phyloP scores from a whole-genome alignment of 2,113 vertebrate species.

The Chionomys nivalis region DNA sequence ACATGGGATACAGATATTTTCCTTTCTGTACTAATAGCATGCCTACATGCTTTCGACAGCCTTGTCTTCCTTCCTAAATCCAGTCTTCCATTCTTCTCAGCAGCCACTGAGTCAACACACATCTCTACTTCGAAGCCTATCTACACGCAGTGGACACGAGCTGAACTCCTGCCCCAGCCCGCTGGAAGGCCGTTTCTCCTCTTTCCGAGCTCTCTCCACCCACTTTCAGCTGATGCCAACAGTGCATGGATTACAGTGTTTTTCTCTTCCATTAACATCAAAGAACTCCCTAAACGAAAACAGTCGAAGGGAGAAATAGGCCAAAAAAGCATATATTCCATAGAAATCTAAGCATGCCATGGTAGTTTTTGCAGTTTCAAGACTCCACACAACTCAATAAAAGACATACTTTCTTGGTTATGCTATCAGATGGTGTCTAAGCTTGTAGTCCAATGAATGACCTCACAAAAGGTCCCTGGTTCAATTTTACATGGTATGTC shows the following conservation, averaged over 20 bases:
- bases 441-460: neutral
- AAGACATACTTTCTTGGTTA: neutral
- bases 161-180: neutral
- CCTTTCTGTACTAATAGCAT: neutral
- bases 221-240: neutral
- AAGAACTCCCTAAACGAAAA: neutral
- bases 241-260: neutral
- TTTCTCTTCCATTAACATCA: neutral
- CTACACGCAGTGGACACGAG: neutral
- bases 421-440: neutral
- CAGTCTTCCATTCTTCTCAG: neutral
- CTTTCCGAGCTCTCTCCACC: neutral
- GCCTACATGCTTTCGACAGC: neutral
- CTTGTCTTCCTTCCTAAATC: neutral
- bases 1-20: neutral
- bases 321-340: neutral
- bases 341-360: neutral
- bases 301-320: neutral
- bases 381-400: neutral
- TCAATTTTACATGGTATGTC: neutral
- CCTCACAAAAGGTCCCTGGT: neutral
- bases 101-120: neutral
- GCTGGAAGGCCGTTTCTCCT: neutral
- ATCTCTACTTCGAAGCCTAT: neutral
- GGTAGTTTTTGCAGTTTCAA: neutral